phyloP scores from a whole-genome alignment of 2,888 invertebrate species.

The Mylabris sibirica region DNA sequence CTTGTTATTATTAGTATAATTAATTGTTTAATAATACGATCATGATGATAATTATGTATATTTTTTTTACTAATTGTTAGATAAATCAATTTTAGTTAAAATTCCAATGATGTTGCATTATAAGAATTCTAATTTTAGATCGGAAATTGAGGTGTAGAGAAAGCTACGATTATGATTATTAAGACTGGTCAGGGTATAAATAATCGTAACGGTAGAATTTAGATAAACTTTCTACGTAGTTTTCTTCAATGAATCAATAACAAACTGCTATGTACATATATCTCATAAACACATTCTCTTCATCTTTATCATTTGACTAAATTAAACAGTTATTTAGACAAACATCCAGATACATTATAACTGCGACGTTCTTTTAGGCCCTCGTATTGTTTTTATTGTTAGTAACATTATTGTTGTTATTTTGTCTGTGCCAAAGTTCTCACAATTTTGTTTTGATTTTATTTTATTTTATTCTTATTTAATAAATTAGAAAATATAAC shows the following conservation, averaged over 20 bases:
- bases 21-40: no score
- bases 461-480: neutral
- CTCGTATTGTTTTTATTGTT: neutral
- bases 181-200: slow-evolving; percentile 10
- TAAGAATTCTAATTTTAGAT: neutral
- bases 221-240: slow-evolving; percentile 7
- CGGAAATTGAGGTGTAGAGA: slow-evolving; percentile 8
- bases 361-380: no score
- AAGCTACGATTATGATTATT: slow-evolving; percentile 2
- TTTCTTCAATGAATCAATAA: neutral
- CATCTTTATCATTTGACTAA: neutral
- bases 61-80: neutral
- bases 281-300: neutral
- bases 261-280: neutral
- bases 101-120: neutral
- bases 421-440: neutral
- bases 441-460: neutral
- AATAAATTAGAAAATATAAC: neutral
- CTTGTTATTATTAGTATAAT: neutral
- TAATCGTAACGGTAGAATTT: slow-evolving; percentile 11
- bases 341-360: neutral
- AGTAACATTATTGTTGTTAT: neutral
- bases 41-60: neutral
- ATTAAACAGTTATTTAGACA: slow-evolving; percentile 6
- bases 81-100: neutral